Conservation (phyloP, 1,140 invertebrate species). For the Caerostris darwini region DNA sequence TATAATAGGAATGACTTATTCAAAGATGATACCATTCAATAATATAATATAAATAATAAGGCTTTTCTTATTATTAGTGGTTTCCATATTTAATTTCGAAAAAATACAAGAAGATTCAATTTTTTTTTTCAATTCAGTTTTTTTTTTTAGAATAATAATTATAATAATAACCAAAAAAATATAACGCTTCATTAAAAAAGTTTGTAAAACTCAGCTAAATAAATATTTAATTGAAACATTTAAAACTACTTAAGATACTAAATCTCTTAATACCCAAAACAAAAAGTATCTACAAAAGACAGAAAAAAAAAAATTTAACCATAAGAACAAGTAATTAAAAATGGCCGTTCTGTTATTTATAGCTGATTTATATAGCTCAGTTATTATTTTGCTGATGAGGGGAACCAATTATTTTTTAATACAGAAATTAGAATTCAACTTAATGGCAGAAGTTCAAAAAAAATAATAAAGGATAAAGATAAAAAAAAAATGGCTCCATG, state of each 20-base stretch:
- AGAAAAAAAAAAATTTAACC: not conserved
- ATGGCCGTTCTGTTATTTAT: not conserved
- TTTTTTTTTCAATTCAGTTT: too few species aligned
- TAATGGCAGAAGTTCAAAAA: not conserved
- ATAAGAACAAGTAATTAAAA: not conserved
- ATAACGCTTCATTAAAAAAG: not conserved
- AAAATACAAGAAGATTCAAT: too few species aligned
- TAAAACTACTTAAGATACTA: not conserved
- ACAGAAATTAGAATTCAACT: not conserved
- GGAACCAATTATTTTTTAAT: not conserved
- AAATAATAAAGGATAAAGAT: not conserved
- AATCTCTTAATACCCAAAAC: not conserved
- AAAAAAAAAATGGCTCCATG: not conserved
- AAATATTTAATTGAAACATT: not conserved
- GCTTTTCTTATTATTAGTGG: too few species aligned
- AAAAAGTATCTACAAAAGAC: not conserved
- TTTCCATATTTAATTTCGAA: too few species aligned
- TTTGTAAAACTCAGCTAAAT: not conserved
- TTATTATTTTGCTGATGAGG: not conserved
- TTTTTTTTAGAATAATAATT: too few species aligned
- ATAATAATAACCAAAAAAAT: too few species aligned
- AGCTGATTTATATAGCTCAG: not conserved
- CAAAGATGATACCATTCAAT: too few species aligned
- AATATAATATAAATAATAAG: too few species aligned
- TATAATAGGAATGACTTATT: too few species aligned